Percentiles rank a stretch among this genome's conserved stretches.
These are phyloP conservation scores for Nautilus pompilius DNA, from an alignment of 1,140 invertebrate genomes.

Conservation along the genomic window DNA sequence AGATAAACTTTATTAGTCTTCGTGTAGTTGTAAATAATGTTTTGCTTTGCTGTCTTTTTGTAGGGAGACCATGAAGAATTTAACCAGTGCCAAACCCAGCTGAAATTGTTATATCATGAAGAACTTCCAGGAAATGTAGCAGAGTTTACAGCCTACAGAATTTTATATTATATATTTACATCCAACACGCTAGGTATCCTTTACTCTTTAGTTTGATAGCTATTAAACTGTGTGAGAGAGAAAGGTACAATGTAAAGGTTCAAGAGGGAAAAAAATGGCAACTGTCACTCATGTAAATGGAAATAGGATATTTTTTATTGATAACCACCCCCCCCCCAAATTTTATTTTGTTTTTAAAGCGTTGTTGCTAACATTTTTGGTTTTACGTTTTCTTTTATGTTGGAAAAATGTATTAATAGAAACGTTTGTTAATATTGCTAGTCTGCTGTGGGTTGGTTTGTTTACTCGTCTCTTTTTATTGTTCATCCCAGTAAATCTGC, in stretches of 20 bases:
- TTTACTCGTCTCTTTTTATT: no score
- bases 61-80: slow-evolving; percentile 94
- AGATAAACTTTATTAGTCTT: no score
- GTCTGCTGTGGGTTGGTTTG: no score
- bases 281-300: not conserved
- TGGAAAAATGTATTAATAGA: no score
- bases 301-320: no score
- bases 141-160: slow-evolving; percentile 92
- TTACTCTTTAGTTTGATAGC: slow-evolving; percentile 10
- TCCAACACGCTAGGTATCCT: slow-evolving; percentile 88
- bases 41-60: slow-evolving; percentile 8
- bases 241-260: not conserved
- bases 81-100: slow-evolving; percentile 97
- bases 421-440: no score
- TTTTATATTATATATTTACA: slow-evolving; percentile 96
- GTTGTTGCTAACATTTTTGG: no score
- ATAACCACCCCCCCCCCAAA: no score
- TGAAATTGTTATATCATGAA: slow-evolving; percentile 77
- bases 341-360: no score
- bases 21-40: not conserved
- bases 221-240: not conserved
- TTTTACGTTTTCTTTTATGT: no score
- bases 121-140: slow-evolving; percentile 48
- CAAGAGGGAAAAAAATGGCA: no score
- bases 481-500: no score